Evolutionary conservation across 1,140 invertebrate genomes (phyloP).

Genomic region (Ips typographus): DNA sequence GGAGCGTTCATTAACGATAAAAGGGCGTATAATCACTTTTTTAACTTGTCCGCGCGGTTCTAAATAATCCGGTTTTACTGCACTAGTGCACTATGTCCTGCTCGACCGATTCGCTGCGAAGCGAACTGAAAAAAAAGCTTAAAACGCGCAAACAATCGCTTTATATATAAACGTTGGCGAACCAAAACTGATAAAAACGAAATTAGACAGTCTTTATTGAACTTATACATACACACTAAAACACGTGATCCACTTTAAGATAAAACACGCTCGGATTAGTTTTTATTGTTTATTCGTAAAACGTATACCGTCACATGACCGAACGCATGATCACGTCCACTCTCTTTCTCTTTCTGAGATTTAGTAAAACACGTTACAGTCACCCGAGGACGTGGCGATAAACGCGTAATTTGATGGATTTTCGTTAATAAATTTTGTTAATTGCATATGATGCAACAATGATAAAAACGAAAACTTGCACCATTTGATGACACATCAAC

Average conservation of each 20-base stretch:
- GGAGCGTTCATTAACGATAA: neutral
- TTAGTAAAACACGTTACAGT: neutral
- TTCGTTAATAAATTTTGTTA: too few relatives aligned
- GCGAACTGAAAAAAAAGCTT: neutral
- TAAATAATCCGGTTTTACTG: neutral
- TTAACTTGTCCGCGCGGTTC: neutral
- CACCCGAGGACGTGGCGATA: neutral
- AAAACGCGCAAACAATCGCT: neutral
- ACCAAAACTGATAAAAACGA: neutral
- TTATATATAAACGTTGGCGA: neutral
- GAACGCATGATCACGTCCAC: neutral
- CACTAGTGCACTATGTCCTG: neutral
- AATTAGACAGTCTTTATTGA: neutral
- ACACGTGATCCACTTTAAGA: conserved; percentile 10
- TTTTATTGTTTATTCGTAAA: conserved; percentile 5
- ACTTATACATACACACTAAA: neutral
- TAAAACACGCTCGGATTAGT: conserved; percentile 1
- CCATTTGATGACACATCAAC: too few relatives aligned
- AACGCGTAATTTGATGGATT: neutral
- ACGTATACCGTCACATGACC: conserved; percentile 4
- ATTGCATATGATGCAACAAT: too few relatives aligned
- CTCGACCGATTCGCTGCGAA: neutral
- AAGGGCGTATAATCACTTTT: neutral
- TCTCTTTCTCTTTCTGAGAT: neutral
- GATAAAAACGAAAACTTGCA: too few relatives aligned